A percentile compares a stretch with the other conserved stretches of the same genome.
Evolutionary conservation across 2,888 invertebrate species (phyloP).

Genomic region (Acanthoscelides obtectus): DNA sequence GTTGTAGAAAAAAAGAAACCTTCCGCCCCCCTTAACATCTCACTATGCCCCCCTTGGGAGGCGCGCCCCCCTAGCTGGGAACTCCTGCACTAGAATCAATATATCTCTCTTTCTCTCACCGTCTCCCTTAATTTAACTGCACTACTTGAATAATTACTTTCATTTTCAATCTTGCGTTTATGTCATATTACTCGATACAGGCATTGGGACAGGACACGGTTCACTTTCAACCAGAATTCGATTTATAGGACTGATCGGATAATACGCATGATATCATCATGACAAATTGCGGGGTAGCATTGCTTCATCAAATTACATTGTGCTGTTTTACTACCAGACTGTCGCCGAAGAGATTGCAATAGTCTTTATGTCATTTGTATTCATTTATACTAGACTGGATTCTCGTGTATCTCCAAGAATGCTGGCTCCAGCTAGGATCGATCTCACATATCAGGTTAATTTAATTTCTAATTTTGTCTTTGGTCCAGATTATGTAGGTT

Average conservation of each 20-base stretch:
- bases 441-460: too few relatives aligned
- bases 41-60: too few relatives aligned
- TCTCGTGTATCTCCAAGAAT: background rate
- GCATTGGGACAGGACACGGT: background rate
- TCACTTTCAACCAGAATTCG: background rate
- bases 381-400: background rate
- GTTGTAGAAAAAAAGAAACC: too few relatives aligned
- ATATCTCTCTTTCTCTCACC: too few relatives aligned
- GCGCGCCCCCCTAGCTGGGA: too few relatives aligned
- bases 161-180: background rate
- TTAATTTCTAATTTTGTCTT: too few relatives aligned
- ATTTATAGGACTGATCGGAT: background rate
- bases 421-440: too few relatives aligned
- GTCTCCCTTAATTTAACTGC: too few relatives aligned
- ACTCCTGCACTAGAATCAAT: too few relatives aligned
- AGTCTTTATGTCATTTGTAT: background rate
- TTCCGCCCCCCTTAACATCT: too few relatives aligned
- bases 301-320: background rate
- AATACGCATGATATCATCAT: background rate
- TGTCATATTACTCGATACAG: background rate
- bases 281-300: background rate
- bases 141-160: background rate
- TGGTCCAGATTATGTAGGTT: too few relatives aligned
- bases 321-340: background rate
- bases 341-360: background rate